Conservation (phyloP, 2,888 invertebrate genomes). For the Cosmopolites sordidus region DNA sequence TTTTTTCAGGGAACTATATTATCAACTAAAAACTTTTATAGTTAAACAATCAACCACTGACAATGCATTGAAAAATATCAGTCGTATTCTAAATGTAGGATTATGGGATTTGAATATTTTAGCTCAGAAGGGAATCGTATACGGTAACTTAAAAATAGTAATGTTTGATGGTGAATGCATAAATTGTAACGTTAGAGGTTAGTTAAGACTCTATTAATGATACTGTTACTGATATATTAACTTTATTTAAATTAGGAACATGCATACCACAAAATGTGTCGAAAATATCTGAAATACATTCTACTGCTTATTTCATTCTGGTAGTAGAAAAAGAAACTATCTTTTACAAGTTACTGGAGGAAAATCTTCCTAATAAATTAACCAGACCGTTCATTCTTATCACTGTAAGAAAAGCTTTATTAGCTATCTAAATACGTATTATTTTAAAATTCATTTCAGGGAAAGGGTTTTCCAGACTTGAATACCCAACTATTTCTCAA, state of each 20-base stretch:
- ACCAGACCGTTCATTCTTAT: slow-evolving; percentile 71
- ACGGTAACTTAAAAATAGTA: slow-evolving; percentile 66
- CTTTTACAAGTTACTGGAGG: slow-evolving; percentile 79
- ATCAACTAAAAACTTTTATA: slow-evolving; percentile 61
- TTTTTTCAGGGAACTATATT: slow-evolving; percentile 63
- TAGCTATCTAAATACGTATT: too few relatives aligned
- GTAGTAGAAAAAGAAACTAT: slow-evolving; percentile 92
- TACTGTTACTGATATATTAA: too few relatives aligned
- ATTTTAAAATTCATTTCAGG: too few relatives aligned
- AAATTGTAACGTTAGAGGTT: slow-evolving; percentile 60
- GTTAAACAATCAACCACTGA: slow-evolving; percentile 63
- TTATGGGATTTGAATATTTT: slow-evolving; percentile 76
- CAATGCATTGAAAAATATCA: slow-evolving; percentile 63
- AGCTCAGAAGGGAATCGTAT: slow-evolving; percentile 76
- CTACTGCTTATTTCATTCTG: slow-evolving; percentile 72
- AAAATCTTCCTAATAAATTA: slow-evolving; percentile 57
- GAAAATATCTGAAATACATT: slow-evolving; percentile 60
- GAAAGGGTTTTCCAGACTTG: slow-evolving; percentile 92
- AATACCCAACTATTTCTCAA: slow-evolving; percentile 77
- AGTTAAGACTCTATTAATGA: too few relatives aligned
- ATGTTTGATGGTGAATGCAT: slow-evolving; percentile 55
- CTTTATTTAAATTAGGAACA: slow-evolving; percentile 53
- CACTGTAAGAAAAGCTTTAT: too few relatives aligned
- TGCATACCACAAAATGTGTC: slow-evolving; percentile 67
- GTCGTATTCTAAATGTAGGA: slow-evolving; percentile 65